A percentile compares a stretch with the other conserved stretches of the same genome.
These are phyloP conservation scores for Anguilla obscura DNA, from an alignment of 2,797 vertebrate species.

Conservation along the genomic window DNA sequence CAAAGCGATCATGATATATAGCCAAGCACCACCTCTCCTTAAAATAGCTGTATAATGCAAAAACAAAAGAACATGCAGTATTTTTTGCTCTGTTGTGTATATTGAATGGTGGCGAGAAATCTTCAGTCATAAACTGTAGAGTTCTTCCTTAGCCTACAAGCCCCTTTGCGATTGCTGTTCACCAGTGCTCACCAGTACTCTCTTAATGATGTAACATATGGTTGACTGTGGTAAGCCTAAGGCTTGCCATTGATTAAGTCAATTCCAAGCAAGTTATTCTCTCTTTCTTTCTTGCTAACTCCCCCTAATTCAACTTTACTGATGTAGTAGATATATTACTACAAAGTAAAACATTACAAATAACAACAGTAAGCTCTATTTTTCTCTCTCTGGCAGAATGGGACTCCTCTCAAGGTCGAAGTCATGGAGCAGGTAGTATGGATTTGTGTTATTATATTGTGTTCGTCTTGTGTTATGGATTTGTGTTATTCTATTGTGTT, in stretches of 20 bases:
- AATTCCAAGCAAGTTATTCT: neutral
- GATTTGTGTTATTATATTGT: neutral
- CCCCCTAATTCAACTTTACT: neutral
- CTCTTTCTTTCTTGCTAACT: neutral
- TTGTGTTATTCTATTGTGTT: neutral
- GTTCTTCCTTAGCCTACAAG: no score
- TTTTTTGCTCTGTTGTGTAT: no score
- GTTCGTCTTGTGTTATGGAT: no score
- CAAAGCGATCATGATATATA: slow-evolving; percentile 89
- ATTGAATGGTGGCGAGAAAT: no score
- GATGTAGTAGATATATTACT: neutral
- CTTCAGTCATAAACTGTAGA: no score
- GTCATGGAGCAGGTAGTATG: neutral
- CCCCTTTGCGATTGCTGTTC: no score
- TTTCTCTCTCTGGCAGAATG: neutral
- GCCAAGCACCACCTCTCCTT: slow-evolving; percentile 84
- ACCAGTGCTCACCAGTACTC: no score
- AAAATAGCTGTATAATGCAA: slow-evolving; percentile 80
- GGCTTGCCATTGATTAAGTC: neutral
- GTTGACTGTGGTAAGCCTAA: no score
- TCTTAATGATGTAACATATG: no score
- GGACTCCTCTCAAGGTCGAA: neutral
- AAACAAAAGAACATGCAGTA: neutral
- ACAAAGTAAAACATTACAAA: neutral
- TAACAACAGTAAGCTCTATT: neutral